These are phyloP conservation scores for Vanessa tameamea DNA, from an alignment of 1,140 invertebrate genomes.

Conservation along the genomic window DNA sequence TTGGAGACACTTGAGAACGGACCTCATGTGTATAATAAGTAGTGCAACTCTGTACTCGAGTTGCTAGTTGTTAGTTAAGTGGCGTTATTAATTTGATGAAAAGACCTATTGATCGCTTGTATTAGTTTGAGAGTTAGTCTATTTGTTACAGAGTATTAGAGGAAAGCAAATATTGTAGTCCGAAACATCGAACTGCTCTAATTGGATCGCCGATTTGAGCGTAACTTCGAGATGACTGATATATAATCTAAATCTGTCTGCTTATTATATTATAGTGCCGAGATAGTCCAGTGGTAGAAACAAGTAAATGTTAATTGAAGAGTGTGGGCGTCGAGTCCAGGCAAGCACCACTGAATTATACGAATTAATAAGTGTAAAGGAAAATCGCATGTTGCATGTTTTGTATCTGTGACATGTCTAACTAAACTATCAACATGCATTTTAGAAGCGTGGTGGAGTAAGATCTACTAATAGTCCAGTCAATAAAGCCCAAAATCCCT, in stretches of 20 bases:
- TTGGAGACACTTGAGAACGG: slow-evolving; percentile 39
- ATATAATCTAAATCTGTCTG: background rate
- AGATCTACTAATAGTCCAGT: no score
- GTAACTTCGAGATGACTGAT: slow-evolving; percentile 15
- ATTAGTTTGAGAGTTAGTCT: slow-evolving; percentile 46
- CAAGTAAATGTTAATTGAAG: no score
- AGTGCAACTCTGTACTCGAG: slow-evolving; percentile 52
- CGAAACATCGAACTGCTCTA: slow-evolving; percentile 18
- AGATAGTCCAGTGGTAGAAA: no score
- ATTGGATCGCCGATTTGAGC: slow-evolving; percentile 26
- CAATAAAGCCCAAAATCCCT: no score
- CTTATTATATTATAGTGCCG: no score
- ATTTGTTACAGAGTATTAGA: slow-evolving; percentile 38
- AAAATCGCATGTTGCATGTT: no score
- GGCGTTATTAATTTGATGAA: slow-evolving; percentile 68
- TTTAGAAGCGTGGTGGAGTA: no score
- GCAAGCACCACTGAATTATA: no score
- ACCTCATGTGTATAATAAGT: slow-evolving; percentile 53
- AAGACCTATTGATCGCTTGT: slow-evolving; percentile 59
- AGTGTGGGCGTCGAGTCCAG: no score
- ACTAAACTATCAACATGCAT: no score
- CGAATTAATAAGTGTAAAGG: no score
- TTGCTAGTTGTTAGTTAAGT: slow-evolving; percentile 55
- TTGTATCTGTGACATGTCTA: no score
- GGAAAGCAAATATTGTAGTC: slow-evolving; percentile 36